Evolutionary conservation across 2,797 vertebrate species (phyloP).

Genomic region (Tolypeutes matacus): DNA sequence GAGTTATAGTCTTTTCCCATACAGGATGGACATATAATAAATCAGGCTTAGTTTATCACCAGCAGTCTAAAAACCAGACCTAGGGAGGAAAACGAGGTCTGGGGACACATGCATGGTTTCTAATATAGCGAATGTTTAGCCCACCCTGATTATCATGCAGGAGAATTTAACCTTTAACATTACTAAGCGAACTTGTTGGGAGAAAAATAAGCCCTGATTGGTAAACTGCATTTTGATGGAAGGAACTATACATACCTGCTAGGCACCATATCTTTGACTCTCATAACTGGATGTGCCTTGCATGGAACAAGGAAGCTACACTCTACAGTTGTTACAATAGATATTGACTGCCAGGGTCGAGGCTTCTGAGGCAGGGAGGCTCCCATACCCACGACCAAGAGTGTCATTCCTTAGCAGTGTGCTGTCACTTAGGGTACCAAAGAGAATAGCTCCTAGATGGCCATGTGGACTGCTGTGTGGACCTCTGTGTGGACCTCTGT

Average conservation of each 20-base stretch:
- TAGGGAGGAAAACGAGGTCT: too few species aligned
- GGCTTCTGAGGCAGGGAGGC: background rate
- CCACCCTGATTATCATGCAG: too few species aligned
- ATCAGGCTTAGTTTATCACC: too few species aligned
- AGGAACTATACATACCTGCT: background rate
- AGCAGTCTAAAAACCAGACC: too few species aligned
- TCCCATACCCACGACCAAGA: background rate
- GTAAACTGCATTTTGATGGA: background rate
- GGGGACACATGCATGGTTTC: too few species aligned
- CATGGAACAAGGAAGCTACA: background rate
- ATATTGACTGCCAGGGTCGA: background rate
- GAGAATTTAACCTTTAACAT: background rate
- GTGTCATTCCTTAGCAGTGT: background rate
- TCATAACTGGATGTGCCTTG: background rate
- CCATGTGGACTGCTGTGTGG: background rate
- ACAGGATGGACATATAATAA: too few species aligned
- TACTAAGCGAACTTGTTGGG: background rate
- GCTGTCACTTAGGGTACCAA: background rate
- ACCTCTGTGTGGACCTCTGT: accelerated
- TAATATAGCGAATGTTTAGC: too few species aligned
- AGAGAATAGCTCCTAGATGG: background rate
- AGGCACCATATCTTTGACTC: background rate
- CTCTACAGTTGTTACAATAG: too few species aligned
- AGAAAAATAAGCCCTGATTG: background rate
- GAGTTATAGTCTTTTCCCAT: too few species aligned